Evolutionary conservation across 1,140 invertebrate species (phyloP), one percentile per base, ranked within the genome.

Genomic region (Lucilia sericata): DNA sequence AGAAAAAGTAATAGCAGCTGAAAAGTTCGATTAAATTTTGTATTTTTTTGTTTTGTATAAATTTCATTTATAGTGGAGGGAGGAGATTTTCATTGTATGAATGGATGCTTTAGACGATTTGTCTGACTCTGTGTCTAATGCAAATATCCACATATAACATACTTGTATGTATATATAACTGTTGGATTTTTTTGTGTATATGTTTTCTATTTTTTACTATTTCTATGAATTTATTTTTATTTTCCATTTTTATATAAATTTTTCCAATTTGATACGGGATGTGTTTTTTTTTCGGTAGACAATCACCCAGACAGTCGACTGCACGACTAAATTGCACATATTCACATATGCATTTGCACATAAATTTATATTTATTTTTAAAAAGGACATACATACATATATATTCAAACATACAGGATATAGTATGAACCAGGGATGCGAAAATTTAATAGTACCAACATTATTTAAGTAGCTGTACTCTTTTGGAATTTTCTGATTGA

Each of bases 181-280:
- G 21, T 70, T 70, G 19, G 9, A 10, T 10, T 70, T 70, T 70
- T 70, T 21, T 70, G 51, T 55, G 17, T 55, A 55, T 55, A 55
- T 55, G n/a, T 70, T 70, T 78, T 7, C 25, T 78, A n/a, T 21
- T 36, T 25, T 75, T 13, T 75, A 5, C 21, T 25, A 74, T 30
- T 25, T 34, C 19, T 25, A 25, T 74, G 19, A 21, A 74, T 25
- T 34, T n/a, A 17, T 78, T 17, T 78, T 47, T 47, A 42, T 78
- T 78, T 78, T 74, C 19, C 75, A 42, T 19, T 78, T 47, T 78
- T 78, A 42, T 78, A 36, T n/a, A 42, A 42, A 19, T 78, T 78
- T 78, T 78, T 76, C 19, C 19, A 21, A 19, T 70, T 70, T 70
- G 4, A 21, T 70, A 70, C n/a, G 51, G 12, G 4, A 49, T 9